Evolutionary conservation across 2,797 vertebrate species (phyloP).

Genomic region (Platyrinchus mystaceus): DNA sequence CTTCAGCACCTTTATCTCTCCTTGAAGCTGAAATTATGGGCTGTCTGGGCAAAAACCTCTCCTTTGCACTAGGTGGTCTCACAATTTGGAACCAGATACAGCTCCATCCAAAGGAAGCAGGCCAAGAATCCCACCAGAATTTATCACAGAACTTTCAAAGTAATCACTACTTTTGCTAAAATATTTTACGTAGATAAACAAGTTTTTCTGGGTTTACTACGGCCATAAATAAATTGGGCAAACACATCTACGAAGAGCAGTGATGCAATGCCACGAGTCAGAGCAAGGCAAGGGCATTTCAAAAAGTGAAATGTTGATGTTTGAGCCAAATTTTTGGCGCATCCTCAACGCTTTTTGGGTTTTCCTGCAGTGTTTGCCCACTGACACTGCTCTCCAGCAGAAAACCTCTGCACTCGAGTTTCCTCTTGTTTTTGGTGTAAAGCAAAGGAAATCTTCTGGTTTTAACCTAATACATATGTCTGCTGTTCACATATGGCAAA

Average conservation of each 20-base stretch:
- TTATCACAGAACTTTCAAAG: neutral
- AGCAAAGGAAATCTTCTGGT: conserved; percentile 56
- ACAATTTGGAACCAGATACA: neutral
- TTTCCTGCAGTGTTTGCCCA: neutral
- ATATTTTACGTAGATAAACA: neutral
- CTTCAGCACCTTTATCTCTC: neutral
- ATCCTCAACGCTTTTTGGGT: neutral
- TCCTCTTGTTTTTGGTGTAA: conserved; percentile 31
- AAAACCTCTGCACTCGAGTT: neutral
- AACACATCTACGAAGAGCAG: neutral
- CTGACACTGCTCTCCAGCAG: neutral
- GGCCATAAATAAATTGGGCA: neutral
- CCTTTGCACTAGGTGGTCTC: neutral
- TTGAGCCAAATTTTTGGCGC: neutral
- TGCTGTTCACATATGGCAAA: conserved; percentile 56
- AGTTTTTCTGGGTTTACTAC: neutral
- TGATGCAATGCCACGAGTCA: neutral
- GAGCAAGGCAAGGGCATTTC: neutral
- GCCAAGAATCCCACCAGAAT: conserved; percentile 29
- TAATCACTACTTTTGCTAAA: neutral
- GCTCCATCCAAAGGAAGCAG: neutral
- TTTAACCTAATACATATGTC: conserved; percentile 65
- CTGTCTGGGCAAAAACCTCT: neutral
- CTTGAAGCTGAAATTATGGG: neutral
- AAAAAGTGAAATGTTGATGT: neutral